Base-by-base conservation (phyloP, 30 jellyfish, hydroid and myxozoan genomes). In the Aurelia sp. region DNA sequence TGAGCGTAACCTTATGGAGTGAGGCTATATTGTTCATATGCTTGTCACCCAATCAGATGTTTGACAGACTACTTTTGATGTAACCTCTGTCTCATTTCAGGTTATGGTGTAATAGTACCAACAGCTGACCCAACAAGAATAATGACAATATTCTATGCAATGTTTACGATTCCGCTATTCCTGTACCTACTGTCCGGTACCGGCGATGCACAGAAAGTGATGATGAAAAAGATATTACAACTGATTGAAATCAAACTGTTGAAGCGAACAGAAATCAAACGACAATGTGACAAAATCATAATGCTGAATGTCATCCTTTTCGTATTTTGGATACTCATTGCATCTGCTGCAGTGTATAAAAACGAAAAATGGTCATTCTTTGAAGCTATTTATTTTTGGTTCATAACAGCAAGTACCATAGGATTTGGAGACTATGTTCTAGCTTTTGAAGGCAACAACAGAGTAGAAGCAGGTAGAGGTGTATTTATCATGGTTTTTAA, bases 361-460 rank as follows among this genome's bases (percentile, higher is more conserved):
- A 66, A 69, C 35, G 79, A 70, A 44, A 66, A 40, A 2, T 82
- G 91, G 91, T 17, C 85, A 57, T 82, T 5, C 30, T 70, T 82
- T 57, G 61, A 60, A 35, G 81, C 79, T 11, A 6, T 82, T 21
- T 82, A 82, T 69, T 82, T 20, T 72, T 82, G 91, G 91, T 82
- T 82, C 85, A 63, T 82, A 35, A 66, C 91, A 8, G 91, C 91
- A 13, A 82, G 91, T 50, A 82, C 91, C 4, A 82, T 82, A n/a
- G 91, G 91, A 7, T 82, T 82, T 58, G 91, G 91, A 5, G 91
- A 82, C 79, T 82, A 82, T 55, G 91, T 69, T 10, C 66, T 82
- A n/a, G 62, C 79, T 35, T 69, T 58, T 48, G 48, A 82, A 13
- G 91, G 91, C 58, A 82, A 82, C 62, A 82, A 82, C 35, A 16